Evolutionary conservation across 1,140 invertebrate genomes (phyloP).

Genomic region (Solenopsis fugax): DNA sequence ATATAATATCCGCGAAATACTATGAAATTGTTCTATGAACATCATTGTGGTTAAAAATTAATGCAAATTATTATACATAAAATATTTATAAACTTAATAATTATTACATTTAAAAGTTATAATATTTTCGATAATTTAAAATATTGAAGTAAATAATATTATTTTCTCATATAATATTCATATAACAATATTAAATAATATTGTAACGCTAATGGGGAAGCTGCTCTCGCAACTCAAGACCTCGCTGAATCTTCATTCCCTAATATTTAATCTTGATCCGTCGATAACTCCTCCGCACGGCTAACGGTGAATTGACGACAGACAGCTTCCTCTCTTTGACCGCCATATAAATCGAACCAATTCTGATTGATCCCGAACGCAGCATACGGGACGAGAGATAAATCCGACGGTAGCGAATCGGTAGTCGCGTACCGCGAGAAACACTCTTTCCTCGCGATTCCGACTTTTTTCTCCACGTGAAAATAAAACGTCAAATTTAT

Average conservation of each 20-base stretch:
- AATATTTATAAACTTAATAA: no score
- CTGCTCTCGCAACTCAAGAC: not conserved
- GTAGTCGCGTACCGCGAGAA: no score
- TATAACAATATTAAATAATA: no score
- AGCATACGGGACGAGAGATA: no score
- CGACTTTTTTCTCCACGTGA: not conserved
- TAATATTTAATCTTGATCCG: not conserved
- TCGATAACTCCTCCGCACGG: not conserved
- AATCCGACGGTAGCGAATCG: not conserved
- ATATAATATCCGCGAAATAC: no score
- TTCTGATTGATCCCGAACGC: not conserved
- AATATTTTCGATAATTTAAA: no score
- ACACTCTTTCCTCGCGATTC: not conserved
- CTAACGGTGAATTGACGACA: not conserved
- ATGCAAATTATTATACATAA: no score
- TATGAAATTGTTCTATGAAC: no score
- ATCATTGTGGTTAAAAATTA: no score
- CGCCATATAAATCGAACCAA: not conserved
- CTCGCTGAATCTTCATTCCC: not conserved
- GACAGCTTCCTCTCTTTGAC: not conserved
- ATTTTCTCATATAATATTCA: no score
- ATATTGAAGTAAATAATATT: no score
- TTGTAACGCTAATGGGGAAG: not conserved
- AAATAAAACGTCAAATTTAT: not conserved
- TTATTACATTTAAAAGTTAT: no score